Evolutionary conservation across 2,113 vertebrate genomes (phyloP), one percentile per base, ranked within the genome.

Genomic region (Pavo muticus): DNA sequence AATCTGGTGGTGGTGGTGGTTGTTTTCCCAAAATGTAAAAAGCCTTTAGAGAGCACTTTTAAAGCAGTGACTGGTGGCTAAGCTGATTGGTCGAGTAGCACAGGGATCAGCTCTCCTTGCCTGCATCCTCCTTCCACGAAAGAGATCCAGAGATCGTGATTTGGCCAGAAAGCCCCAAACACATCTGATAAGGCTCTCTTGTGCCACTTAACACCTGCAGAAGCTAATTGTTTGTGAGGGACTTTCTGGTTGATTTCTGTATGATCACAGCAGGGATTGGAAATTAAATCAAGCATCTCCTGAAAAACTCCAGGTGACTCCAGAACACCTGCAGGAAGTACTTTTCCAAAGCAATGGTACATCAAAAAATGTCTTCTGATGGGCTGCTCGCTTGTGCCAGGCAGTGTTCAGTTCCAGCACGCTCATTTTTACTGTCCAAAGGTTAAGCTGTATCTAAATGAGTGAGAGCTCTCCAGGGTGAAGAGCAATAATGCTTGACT

Each of bases 241-340:
- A 37, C 45, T 71, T 94, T 40, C 32, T 40, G 80, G 39, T 25
- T 86, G 48, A 45, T 42, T 27, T 68, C 73, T 86, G 39, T 74
- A 42, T 74, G 85, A 74, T 73, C 91, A 81, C 83, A 91, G 83
- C 91, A 91, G 94, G 90, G 40, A 88, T 69, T 42, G 57, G 77
- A 96, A 96, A 95, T 95, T 95, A 93, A 95, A 94, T 95, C 86
- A 93, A 84, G 45, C 59, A 37, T 48, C 37, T 94, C 76, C 37
- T 92, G 63, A 90, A 87, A 72, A 88, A 45, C 79, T 82, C 83
- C 48, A 88, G 61, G 83, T 94, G 52, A 91, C 90, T 91, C 91
- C 67, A 88, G 90, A 91, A 80, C 79, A 94, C 82, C 57, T 91
- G 65, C 93, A 93, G 90, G 56, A 94, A 80, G 24, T 88, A 90